Base-by-base conservation (phyloP, 37 sponge, comb jelly and placozoan species). In the Amphimedon queenslandica region DNA sequence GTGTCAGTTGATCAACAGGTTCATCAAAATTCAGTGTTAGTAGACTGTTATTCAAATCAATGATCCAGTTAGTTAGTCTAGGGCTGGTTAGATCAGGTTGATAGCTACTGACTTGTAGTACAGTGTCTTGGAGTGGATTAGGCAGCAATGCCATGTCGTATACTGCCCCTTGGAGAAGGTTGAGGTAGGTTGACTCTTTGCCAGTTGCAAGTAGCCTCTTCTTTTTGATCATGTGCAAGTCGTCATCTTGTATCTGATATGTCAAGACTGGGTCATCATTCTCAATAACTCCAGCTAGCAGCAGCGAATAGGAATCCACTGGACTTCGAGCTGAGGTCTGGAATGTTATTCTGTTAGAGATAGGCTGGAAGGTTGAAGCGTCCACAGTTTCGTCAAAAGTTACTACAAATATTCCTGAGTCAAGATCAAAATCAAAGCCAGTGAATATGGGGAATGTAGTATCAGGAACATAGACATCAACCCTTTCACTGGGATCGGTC, bases 311-410 rank as follows among this genome's bases (percentile, higher is more conserved):
- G 3, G 21, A 56, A 1, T 77, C 64, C 55, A 23, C 18, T 11
- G 78, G 71, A 36, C 5, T n/a, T 11, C 24, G 5, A 6, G 5
- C 27, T 11, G 61, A 60, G 28, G 27, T 60, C 5, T 60, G 21
- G 0, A 72, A 40, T 1, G 37, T 37, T 2, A 38, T 24, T 0
- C 58, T 27, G 21, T 6, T 65, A 40, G 1, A 18, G 18, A 58
- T 42, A 67, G 73, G 72, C 39, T 87, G 91, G n/a, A 94, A 63
- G n/a, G 76, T 90, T 13, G 74, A 65, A 16, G 82, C 71, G 51
- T 94, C 81, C 21, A 94, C 92, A 41, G 92, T 94, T 64, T 94
- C 95, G 42, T 90, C 87, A 81, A 94, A 94, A 20, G 86, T 94
- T 1, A 90, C 61, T 18, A 51, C 42, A 23, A 94, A 71, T 0